These are phyloP conservation scores for Myiozetetes cayanensis DNA, from an alignment of 2,113 vertebrate species.

Conservation along the genomic window DNA sequence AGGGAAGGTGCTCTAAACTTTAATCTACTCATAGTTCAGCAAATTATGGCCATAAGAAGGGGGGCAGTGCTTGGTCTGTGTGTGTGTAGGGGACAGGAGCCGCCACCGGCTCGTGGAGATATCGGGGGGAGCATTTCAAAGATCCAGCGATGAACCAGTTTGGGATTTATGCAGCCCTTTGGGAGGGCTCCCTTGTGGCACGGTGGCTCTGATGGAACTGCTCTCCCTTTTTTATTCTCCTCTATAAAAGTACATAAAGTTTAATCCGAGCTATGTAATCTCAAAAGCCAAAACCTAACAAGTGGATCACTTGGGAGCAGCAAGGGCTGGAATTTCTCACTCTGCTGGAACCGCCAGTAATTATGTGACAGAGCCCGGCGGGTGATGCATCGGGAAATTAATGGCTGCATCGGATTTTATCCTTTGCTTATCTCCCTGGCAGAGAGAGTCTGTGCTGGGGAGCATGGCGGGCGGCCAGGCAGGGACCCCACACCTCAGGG, in stretches of 20 bases:
- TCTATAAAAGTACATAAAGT: constrained; percentile 26
- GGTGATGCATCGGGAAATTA: background rate
- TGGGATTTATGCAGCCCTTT: rapidly evolving
- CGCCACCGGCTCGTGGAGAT: rapidly evolving
- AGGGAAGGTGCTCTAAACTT: constrained; percentile 17
- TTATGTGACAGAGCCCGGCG: background rate
- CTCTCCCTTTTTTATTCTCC: constrained; percentile 17
- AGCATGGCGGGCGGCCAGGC: background rate
- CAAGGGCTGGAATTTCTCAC: constrained; percentile 25
- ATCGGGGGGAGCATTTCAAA: background rate
- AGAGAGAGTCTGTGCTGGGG: background rate
- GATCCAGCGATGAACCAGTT: background rate
- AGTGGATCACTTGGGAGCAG: constrained; percentile 46
- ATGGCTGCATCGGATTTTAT: background rate
- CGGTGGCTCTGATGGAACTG: background rate
- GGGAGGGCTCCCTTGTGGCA: background rate
- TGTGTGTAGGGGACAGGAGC: background rate
- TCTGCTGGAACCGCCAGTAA: background rate
- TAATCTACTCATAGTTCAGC: background rate
- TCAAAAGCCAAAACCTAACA: constrained; percentile 30
- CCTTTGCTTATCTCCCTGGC: background rate
- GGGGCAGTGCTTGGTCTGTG: background rate
- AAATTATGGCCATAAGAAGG: background rate
- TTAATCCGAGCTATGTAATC: constrained; percentile 32
- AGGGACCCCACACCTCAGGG: rapidly evolving